These are phyloP conservation scores for Theocolax elegans DNA, from an alignment of 1,140 invertebrate genomes.

Conservation along the genomic window DNA sequence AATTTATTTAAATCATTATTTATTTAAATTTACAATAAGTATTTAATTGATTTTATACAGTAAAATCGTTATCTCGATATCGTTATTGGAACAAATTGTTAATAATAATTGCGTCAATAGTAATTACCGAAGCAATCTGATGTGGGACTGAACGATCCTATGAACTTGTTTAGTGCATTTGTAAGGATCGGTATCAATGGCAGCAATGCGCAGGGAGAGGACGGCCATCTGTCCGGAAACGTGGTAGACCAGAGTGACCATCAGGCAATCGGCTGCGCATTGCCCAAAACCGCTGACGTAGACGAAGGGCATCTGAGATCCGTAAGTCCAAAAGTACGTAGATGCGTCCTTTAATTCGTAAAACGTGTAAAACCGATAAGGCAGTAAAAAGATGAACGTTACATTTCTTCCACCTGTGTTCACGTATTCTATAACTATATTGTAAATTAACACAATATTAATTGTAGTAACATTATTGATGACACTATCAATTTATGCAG, in stretches of 20 bases:
- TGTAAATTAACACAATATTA: no score
- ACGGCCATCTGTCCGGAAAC: conserved; percentile 56
- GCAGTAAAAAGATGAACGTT: conserved; percentile 47
- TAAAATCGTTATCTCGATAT: no score
- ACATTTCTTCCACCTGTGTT: conserved; percentile 30
- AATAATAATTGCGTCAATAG: no score
- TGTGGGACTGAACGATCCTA: conserved; percentile 46
- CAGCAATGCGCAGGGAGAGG: conserved; percentile 50
- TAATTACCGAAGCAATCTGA: conserved; percentile 53
- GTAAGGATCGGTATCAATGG: conserved; percentile 40
- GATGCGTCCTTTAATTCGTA: conserved; percentile 47
- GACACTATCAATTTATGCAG: no score
- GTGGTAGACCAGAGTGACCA: conserved; percentile 57
- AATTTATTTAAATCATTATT: no score
- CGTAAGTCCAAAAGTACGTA: conserved; percentile 50
- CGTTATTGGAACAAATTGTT: no score
- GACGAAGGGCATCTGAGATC: conserved; percentile 50
- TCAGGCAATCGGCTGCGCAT: conserved; percentile 49
- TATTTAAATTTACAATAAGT: no score
- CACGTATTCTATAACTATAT: conserved; percentile 21
- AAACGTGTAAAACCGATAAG: conserved; percentile 52
- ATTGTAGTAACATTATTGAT: no score
- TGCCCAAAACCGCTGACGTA: conserved; percentile 50
- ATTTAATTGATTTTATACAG: no score
- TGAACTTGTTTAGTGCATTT: conserved; percentile 44